These are phyloP conservation scores for Tribolium castaneum DNA, from an alignment of 1,140 invertebrate genomes.

Conservation along the genomic window DNA sequence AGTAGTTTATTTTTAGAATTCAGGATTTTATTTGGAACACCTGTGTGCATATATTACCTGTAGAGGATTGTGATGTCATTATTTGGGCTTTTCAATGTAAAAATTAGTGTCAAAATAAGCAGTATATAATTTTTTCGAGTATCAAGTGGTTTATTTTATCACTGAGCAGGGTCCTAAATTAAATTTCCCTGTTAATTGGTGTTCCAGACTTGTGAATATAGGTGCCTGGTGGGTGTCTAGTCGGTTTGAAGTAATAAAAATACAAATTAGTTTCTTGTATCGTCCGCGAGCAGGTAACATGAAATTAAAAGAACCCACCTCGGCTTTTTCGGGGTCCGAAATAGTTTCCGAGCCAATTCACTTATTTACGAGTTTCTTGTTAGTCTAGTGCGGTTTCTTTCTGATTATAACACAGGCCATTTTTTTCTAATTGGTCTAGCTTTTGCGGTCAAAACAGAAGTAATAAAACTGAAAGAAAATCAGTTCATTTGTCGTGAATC, in stretches of 20 bases:
- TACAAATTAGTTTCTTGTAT: conserved; percentile 26
- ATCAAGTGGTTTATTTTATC: not conserved
- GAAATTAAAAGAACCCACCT: conserved; percentile 24
- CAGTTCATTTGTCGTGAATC: conserved; percentile 31
- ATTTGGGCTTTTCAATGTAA: too few relatives aligned
- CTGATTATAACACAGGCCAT: not conserved
- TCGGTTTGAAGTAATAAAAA: conserved; percentile 28
- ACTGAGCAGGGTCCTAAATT: conserved; percentile 1
- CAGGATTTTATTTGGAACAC: too few relatives aligned
- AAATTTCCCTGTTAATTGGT: conserved; percentile 1
- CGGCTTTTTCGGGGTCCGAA: not conserved
- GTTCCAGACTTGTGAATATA: conserved; percentile 22
- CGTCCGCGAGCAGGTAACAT: conserved; percentile 13
- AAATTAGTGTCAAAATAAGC: too few relatives aligned
- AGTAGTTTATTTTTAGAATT: too few relatives aligned
- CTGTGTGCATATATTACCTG: too few relatives aligned
- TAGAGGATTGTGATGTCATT: too few relatives aligned
- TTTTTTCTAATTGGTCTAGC: conserved; percentile 11
- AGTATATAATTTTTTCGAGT: not conserved
- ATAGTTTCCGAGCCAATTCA: conserved; percentile 14
- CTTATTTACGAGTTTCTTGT: conserved; percentile 22
- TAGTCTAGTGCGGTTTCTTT: conserved; percentile 16
- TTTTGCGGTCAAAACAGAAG: not conserved
- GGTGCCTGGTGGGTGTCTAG: conserved; percentile 29
- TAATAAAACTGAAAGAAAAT: conserved; percentile 21